Evolutionary conservation across 2,888 invertebrate genomes (phyloP).

Genomic region (Baccha elongata): DNA sequence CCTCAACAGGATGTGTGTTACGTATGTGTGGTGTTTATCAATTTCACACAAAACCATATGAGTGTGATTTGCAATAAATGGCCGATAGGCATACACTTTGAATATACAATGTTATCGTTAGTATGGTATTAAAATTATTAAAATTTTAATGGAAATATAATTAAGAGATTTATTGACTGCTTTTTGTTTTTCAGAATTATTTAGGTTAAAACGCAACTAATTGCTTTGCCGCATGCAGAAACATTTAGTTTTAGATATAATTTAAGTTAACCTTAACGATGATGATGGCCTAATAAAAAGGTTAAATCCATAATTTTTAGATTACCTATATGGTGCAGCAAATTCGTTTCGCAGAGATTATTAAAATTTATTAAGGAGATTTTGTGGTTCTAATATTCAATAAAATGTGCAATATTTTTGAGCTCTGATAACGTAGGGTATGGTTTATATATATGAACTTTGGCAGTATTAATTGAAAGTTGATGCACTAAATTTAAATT

Average conservation of each 20-base stretch:
- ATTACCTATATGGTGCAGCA: not conserved
- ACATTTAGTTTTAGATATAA: not conserved
- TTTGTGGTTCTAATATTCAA: too few relatives aligned
- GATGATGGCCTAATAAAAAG: not conserved
- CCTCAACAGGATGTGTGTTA: not conserved
- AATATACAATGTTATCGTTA: not conserved
- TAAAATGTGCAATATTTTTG: too few relatives aligned
- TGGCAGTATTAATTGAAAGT: too few relatives aligned
- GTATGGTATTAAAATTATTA: constrained; percentile 33
- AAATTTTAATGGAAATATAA: constrained; percentile 61
- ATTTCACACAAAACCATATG: not conserved
- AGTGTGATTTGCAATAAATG: not conserved
- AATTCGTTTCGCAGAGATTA: not conserved
- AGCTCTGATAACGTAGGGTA: too few relatives aligned
- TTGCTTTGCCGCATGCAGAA: constrained; percentile 40
- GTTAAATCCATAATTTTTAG: not conserved
- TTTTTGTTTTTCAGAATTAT: constrained; percentile 38
- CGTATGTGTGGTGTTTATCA: not conserved
- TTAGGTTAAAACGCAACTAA: constrained; percentile 53
- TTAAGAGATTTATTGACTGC: constrained; percentile 59
- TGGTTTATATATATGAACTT: too few relatives aligned
- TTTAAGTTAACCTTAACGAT: not conserved
- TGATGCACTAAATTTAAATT: too few relatives aligned
- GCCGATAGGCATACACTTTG: not conserved
- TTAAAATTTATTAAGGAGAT: not conserved